Base-by-base conservation (phyloP, 2,888 invertebrate genomes). In the Coelogynopora nodosa region DNA sequence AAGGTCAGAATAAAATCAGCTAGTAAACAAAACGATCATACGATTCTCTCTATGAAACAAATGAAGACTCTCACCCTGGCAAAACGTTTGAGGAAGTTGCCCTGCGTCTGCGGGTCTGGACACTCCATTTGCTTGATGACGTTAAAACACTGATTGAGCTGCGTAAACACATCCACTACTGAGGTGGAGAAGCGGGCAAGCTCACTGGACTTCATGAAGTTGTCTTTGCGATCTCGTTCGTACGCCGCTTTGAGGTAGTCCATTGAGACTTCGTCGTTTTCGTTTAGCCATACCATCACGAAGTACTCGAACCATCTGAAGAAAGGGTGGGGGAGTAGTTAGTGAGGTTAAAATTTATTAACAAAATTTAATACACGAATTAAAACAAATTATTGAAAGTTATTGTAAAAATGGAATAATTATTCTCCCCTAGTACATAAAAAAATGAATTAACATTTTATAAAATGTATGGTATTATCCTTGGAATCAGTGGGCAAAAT, bases 211-310 rank as follows among this genome's bases (percentile, higher is more conserved):
- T 96, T 96, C 94, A 96, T 97, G 94, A 99, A 99, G 81, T 67
- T 49, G 30, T 87, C 87, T 28, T 82, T 87, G 26, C 86, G 74
- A 27, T 87, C 87, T 82, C 87, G 87, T 30, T 96, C 97, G 92
- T 98, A 99, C 90, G 99, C 99, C 92, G 98, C 97, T 91, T 98
- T 96, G 89, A 99, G 94, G 93, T 98, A 99, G 92, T 99, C 99
- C 91, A 99, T 93, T 0, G 98, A 98, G 0, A 99, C 98, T 90
- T 98, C 98, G 91, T 99, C 99, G 92, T 99, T 99, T 92, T 99
- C 99, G 91, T 98, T 99, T 74, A 99, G 94, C 99, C 99, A 99
- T 92, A 98, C 98, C 98, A 99, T 99, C 81, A 99, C 99, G 93
- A 99, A 99, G 23, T 98, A 98, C 92, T 98, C 98, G 92, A 99